Evolutionary conservation across 2,113 vertebrate genomes (phyloP), one percentile per base, ranked within the genome.

Genomic region (Notothenia coriiceps): DNA sequence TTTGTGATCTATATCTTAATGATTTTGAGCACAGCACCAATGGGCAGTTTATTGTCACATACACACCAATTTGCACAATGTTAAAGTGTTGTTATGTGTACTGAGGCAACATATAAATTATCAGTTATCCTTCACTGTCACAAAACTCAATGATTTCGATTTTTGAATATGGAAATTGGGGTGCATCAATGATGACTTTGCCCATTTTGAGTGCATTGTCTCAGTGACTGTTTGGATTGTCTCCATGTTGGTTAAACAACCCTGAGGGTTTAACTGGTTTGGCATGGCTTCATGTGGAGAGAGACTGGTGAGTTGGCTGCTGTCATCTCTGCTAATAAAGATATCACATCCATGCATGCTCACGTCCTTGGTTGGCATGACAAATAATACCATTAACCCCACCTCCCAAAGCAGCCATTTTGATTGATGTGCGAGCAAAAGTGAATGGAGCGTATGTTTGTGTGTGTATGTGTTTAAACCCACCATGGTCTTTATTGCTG

Each of bases 321-420:
- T 94, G 91, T 93, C 91, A 92, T 86, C 84, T 92, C 79, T 86
- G 86, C 88, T 91, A 92, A 94, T 95, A 90, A 93, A 95, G 91
- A 93, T 91, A 91, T 95, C 89, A 93, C 83, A 56, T 88, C 92
- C 91, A 92, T 35, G 63, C 83, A 65, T 69, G 86, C 88, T 82
- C 90, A 86, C 87, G 79, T 91, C 86, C 69, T 88, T 66, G 49
- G 86, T 89, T 93, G 94, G 93, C 93, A 94, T 93, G 93, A 95
- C 91, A 91, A 94, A 94, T 94, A 95, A 93, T 87, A 82, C 88
- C 80, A 94, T 93, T 94, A 94, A 93, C 91, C 92, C 86, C 83
- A 90, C 90, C 86, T 91, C 89, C 91, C 88, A 84, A 85, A 91
- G 86, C 85, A 90, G 90, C 89, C 91, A 89, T 88, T 92, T 91